A percentile compares a stretch with the other conserved stretches of the same genome.
These are phyloP conservation scores for Etheostoma spectabile DNA, from an alignment of 2,113 vertebrate species.

Conservation along the genomic window DNA sequence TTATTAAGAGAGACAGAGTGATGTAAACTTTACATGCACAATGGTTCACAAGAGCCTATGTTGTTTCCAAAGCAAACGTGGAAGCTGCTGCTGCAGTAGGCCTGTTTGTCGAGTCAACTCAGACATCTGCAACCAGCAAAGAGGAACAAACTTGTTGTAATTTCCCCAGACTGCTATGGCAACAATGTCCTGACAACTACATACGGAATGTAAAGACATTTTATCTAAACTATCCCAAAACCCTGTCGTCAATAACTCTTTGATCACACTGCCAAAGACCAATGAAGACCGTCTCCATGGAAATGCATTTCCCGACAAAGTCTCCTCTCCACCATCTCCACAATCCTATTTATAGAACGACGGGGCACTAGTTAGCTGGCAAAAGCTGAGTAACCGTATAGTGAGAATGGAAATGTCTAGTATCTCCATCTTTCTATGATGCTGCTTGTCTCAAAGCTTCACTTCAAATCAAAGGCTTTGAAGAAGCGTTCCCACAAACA, in stretches of 20 bases:
- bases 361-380: slow-evolving; percentile 50
- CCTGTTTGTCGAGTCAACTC: slow-evolving; percentile 3
- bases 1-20: background rate
- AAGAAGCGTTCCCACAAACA: slow-evolving; percentile 39
- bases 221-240: slow-evolving; percentile 23
- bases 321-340: slow-evolving; percentile 63
- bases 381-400: slow-evolving; percentile 63
- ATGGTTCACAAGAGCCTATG: background rate
- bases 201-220: slow-evolving; percentile 30
- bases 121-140: background rate
- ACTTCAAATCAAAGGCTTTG: slow-evolving; percentile 60
- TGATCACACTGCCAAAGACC: slow-evolving; percentile 26
- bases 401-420: slow-evolving; percentile 67
- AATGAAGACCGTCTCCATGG: slow-evolving; percentile 70
- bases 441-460: slow-evolving; percentile 24
- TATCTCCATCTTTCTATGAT: slow-evolving; percentile 35
- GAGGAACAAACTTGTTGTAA: slow-evolving; percentile 6
- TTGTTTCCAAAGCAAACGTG: slow-evolving; percentile 11
- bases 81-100: slow-evolving; percentile 2
- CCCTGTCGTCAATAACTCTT: slow-evolving; percentile 19
- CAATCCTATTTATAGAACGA: slow-evolving; percentile 74
- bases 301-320: slow-evolving; percentile 67
- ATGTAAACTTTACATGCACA: slow-evolving; percentile 10
- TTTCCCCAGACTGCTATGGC: slow-evolving; percentile 8
- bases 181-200: slow-evolving; percentile 18